Percentiles rank a stretch among this genome's conserved stretches.
phyloP scores from a whole-genome alignment of 1,140 invertebrate species.

The Drosophila watanabei region DNA sequence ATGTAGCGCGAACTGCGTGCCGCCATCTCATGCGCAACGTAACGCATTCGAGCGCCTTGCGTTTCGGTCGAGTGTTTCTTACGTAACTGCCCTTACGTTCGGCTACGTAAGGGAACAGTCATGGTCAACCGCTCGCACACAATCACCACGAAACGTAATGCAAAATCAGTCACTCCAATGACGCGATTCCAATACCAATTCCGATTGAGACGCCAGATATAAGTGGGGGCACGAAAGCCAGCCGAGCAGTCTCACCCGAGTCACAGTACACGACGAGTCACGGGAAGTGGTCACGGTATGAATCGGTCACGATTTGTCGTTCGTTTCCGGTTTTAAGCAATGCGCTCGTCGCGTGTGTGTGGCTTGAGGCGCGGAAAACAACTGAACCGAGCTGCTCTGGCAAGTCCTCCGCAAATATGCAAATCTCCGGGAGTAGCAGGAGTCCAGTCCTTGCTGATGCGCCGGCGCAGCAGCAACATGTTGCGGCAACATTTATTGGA shows the following conservation, averaged over 20 bases:
- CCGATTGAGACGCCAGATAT: conserved; percentile 38
- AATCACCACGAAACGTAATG: conserved; percentile 8
- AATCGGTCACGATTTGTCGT: conserved; percentile 8
- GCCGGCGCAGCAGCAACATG: conserved; percentile 73
- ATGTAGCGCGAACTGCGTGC: conserved; percentile 83
- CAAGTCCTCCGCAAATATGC: conserved; percentile 52
- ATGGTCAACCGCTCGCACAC: conserved; percentile 9
- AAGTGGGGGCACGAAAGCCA: conserved; percentile 24
- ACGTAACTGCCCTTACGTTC: conserved; percentile 45
- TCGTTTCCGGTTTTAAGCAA: conserved; percentile 26
- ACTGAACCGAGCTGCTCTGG: conserved; percentile 53
- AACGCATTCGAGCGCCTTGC: conserved; percentile 69
- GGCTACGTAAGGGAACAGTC: conserved; percentile 24
- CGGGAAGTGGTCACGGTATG: neutral
- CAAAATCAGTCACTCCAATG: conserved; percentile 47
- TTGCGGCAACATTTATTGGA: conserved; percentile 79
- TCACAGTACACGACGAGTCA: conserved; percentile 16
- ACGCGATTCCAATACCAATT: conserved; percentile 35
- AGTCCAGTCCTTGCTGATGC: conserved; percentile 10
- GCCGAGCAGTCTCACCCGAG: conserved; percentile 36
- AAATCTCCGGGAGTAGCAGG: conserved; percentile 47
- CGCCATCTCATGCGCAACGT: conserved; percentile 80
- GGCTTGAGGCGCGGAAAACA: conserved; percentile 74
- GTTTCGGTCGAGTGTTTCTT: conserved; percentile 31
- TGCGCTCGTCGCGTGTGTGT: conserved; percentile 60